Evolutionary conservation across 1,140 invertebrate species (phyloP), one percentile per base, ranked within the genome.

Genomic region (Procambarus clarkii): DNA sequence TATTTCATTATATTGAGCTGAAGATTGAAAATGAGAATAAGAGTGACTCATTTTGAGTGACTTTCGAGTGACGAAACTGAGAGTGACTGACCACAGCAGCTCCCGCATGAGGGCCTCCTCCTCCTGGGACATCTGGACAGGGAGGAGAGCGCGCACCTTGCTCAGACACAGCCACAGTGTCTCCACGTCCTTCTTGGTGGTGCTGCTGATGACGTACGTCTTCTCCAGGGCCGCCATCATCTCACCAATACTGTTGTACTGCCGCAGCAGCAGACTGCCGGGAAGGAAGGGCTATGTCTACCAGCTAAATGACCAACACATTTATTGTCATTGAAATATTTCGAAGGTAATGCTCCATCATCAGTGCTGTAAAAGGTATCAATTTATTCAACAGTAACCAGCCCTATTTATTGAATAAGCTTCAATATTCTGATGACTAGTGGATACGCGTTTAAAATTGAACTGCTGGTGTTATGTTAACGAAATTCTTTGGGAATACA

Each of bases 81-180:
- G 50, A 8, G 69, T 13, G 44, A 93, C 93, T 95, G 94, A 97
- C 99, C 99, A 99, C 5, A 99, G 95, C 81, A 98, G 96, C 94
- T 98, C 97, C 94, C 99, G 96, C 96, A 99, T 98, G 0, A 99
- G 96, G 93, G 98, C 98, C 94, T 99, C 99, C 94, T 99, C 99
- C 93, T 99, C 98, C 93, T 98, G 98, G 13, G 98, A 99, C 97
- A 99, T 99, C 95, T 99, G 99, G 2, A 99, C 99, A 2, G 98
- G 98, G 54, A 99, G 95, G 50, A 99, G 95, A 1, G 98, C 97
- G 80, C 99, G 96, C 87, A 99, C 99, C 94, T 99, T 98, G 94
- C 98, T 99, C 9, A 99, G 95, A 13, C 98, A 98, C 44, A 98
- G 97, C 96, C 99, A 98, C 97, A 99, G 97, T 91, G 97, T 96